A percentile compares a stretch with the other conserved stretches of the same genome.
Evolutionary conservation across 2,888 invertebrate genomes (phyloP).

Genomic region (Cosmia pyralina): DNA sequence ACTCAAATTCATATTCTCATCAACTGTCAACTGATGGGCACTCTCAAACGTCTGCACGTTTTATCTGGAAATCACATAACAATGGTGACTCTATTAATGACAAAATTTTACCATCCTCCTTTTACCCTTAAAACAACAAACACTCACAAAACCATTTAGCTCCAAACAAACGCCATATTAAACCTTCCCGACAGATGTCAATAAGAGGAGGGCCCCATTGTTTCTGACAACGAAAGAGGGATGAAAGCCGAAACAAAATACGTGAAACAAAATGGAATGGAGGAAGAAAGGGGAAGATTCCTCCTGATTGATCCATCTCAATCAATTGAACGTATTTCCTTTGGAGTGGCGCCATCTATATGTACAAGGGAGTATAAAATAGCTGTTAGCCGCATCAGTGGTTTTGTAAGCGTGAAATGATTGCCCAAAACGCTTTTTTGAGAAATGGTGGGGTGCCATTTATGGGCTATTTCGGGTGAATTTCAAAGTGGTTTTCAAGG

Average conservation of each 20-base stretch:
- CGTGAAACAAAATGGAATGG: slow-evolving; percentile 3
- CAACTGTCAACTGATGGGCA: background rate
- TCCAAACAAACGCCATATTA: background rate
- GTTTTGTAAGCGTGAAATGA: slow-evolving; percentile 28
- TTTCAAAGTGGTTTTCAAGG: background rate
- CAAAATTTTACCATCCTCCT: background rate
- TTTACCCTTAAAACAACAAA: background rate
- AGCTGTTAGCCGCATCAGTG: slow-evolving; percentile 13
- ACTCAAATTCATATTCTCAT: background rate
- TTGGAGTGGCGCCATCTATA: slow-evolving; percentile 9
- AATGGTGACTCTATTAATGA: background rate
- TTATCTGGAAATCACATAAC: background rate
- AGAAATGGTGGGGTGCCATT: background rate
- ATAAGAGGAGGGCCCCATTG: slow-evolving; percentile 18
- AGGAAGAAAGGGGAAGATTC: slow-evolving; percentile 21
- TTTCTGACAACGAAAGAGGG: slow-evolving; percentile 26
- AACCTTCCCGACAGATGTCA: slow-evolving; percentile 24
- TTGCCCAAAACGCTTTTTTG: slow-evolving; percentile 1
- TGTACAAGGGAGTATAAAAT: slow-evolving; percentile 2
- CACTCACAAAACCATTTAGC: slow-evolving; percentile 2
- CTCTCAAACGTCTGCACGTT: background rate
- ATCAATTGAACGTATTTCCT: slow-evolving; percentile 48
- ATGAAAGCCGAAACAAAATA: slow-evolving; percentile 32
- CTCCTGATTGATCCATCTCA: slow-evolving; percentile 44
- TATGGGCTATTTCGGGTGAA: background rate